These are phyloP conservation scores for Acanthurus leucopareius DNA, from an alignment of 2,797 vertebrate genomes.

Conservation along the genomic window DNA sequence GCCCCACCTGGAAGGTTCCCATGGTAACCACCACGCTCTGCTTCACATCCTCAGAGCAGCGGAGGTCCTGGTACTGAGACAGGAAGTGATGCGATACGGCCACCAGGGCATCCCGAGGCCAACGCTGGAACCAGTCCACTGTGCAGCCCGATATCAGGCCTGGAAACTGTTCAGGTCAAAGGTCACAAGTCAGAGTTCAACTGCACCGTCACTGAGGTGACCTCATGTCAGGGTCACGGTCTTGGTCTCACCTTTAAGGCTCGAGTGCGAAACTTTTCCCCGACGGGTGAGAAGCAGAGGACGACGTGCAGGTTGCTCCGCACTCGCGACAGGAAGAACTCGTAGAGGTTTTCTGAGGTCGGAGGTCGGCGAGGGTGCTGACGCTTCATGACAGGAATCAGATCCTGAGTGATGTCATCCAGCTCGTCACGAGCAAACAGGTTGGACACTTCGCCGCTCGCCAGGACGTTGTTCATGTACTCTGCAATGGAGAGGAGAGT, in stretches of 20 bases:
- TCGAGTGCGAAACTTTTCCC: slow-evolving; percentile 88
- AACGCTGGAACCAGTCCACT: slow-evolving; percentile 90
- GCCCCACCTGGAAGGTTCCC: slow-evolving; percentile 86
- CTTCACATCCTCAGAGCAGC: slow-evolving; percentile 87
- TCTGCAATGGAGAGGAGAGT: slow-evolving; percentile 62
- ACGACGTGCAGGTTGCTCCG: slow-evolving; percentile 88
- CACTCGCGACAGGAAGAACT: slow-evolving; percentile 88
- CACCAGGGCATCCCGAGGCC: slow-evolving; percentile 89
- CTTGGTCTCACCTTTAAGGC: slow-evolving; percentile 79
- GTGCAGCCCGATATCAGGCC: slow-evolving; percentile 91
- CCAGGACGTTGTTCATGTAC: slow-evolving; percentile 90
- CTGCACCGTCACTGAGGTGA: too few relatives aligned
- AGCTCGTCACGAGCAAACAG: slow-evolving; percentile 90
- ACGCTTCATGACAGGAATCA: slow-evolving; percentile 86
- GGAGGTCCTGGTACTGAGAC: slow-evolving; percentile 81
- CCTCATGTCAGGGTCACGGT: too few relatives aligned
- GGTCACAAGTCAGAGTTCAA: neutral
- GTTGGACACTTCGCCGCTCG: slow-evolving; percentile 88
- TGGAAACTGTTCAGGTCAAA: slow-evolving; percentile 79
- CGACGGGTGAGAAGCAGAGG: slow-evolving; percentile 91
- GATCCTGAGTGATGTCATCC: slow-evolving; percentile 88
- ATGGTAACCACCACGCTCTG: slow-evolving; percentile 86
- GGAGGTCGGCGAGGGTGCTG: slow-evolving; percentile 84
- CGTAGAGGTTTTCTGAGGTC: slow-evolving; percentile 88
- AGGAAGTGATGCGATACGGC: slow-evolving; percentile 90